Evolutionary conservation across 2,888 invertebrate species (phyloP).

Genomic region (Thereva unica): DNA sequence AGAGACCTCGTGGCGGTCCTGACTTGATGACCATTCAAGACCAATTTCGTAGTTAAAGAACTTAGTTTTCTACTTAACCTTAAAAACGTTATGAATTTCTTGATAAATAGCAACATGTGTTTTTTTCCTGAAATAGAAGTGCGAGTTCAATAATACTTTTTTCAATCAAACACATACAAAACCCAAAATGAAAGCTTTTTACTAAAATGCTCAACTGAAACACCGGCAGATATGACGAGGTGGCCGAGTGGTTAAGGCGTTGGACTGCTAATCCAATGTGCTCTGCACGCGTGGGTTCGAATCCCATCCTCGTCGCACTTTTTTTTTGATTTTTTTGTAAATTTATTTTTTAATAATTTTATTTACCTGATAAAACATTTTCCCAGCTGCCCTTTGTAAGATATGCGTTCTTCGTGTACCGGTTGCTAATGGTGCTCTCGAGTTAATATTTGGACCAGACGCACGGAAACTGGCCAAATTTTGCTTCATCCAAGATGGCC

Average conservation of each 20-base stretch:
- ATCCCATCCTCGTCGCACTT: constrained; percentile 74
- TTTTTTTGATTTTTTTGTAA: constrained; percentile 34
- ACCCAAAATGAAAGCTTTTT: too few relatives aligned
- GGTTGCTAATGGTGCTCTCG: constrained; percentile 60
- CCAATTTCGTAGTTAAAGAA: too few relatives aligned
- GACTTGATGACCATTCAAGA: too few relatives aligned
- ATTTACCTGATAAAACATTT: constrained; percentile 86
- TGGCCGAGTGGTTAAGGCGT: constrained; percentile 85
- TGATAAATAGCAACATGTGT: too few relatives aligned
- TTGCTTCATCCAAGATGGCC: constrained; percentile 98
- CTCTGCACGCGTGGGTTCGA: constrained; percentile 84
- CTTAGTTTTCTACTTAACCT: too few relatives aligned
- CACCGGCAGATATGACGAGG: constrained; percentile 63
- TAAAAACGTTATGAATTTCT: too few relatives aligned
- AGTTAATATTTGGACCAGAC: constrained; percentile 63
- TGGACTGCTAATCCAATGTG: constrained; percentile 85
- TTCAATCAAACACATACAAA: too few relatives aligned
- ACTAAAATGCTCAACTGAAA: background rate
- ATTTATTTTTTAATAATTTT: background rate
- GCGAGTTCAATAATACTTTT: too few relatives aligned
- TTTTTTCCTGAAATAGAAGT: too few relatives aligned
- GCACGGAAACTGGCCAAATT: constrained; percentile 76
- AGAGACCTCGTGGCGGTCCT: too few relatives aligned
- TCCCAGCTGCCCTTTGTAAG: constrained; percentile 88
- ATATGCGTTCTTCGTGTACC: constrained; percentile 69